phyloP scores from a whole-genome alignment of 2,113 vertebrate species.

The Rostratula benghalensis region DNA sequence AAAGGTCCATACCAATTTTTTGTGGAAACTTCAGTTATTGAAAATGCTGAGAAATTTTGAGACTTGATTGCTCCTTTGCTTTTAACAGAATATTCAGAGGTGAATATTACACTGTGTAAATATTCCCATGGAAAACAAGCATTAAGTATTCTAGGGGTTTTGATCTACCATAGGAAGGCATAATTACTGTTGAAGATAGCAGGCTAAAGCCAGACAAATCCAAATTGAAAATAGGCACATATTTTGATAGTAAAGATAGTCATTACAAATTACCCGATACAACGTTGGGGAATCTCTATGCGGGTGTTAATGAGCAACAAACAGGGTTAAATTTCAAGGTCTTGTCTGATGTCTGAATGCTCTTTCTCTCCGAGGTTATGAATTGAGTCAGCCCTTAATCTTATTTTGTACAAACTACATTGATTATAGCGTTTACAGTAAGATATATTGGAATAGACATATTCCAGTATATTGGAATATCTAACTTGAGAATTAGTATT shows the following conservation, averaged over 20 bases:
- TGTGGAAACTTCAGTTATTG: background rate
- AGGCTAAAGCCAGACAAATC: background rate
- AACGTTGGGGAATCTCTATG: background rate
- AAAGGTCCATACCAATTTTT: background rate
- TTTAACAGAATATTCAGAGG: background rate
- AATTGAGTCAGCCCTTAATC: background rate
- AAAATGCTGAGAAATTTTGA: background rate
- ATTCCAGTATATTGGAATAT: background rate
- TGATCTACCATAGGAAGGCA: background rate
- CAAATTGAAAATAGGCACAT: background rate
- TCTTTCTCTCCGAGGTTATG: background rate
- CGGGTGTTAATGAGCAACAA: background rate
- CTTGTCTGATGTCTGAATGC: background rate
- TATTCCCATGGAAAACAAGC: background rate
- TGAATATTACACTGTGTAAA: background rate
- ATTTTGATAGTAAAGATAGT: background rate
- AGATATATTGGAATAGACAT: background rate
- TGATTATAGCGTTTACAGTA: background rate
- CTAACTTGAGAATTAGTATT: accelerated
- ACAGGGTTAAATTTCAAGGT: background rate
- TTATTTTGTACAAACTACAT: background rate
- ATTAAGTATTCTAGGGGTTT: background rate
- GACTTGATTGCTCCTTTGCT: background rate
- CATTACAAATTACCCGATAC: background rate
- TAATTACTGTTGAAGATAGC: background rate